These are phyloP conservation scores for Neria commutata DNA, from an alignment of 2,888 invertebrate species.

Conservation along the genomic window DNA sequence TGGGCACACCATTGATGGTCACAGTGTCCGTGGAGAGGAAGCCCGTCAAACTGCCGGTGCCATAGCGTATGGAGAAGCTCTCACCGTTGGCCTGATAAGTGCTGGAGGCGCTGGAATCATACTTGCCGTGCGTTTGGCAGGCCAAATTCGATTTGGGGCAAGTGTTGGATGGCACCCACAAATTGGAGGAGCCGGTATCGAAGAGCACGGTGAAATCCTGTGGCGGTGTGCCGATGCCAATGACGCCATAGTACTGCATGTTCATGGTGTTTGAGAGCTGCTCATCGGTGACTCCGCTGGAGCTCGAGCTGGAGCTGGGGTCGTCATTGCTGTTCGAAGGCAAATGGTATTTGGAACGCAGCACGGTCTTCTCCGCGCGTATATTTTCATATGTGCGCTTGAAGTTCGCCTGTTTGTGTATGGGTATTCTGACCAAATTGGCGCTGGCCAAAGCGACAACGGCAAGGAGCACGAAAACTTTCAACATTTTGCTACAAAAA, in stretches of 20 bases:
- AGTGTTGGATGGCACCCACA: conserved; percentile 97
- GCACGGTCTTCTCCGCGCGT: conserved; percentile 19
- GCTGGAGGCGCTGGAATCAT: conserved; percentile 82
- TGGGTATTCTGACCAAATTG: conserved; percentile 41
- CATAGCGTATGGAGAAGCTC: conserved; percentile 89
- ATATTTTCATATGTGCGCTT: conserved; percentile 33
- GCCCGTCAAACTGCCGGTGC: conserved; percentile 93
- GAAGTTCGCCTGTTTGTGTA: conserved; percentile 43
- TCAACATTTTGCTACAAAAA: conserved; percentile 37
- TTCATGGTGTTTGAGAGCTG: conserved; percentile 85
- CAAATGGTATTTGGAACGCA: conserved; percentile 36
- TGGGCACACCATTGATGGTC: conserved; percentile 69
- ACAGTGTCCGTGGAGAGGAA: conserved; percentile 91
- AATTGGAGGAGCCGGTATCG: conserved; percentile 94
- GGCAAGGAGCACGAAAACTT: conserved; percentile 37
- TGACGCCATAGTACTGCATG: conserved; percentile 93
- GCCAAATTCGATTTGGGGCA: conserved; percentile 91
- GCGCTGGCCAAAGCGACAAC: conserved; percentile 39
- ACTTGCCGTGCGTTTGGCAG: conserved; percentile 93
- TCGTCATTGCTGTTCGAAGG: conserved; percentile 16
- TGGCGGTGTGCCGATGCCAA: conserved; percentile 87
- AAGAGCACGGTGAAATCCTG: conserved; percentile 94
- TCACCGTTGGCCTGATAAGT: conserved; percentile 88
- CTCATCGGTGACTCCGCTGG: conserved; percentile 36
- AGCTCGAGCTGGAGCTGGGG: conserved; percentile 22